Base-by-base conservation (phyloP, 1,140 invertebrate genomes). In the Ruditapes philippinarum region DNA sequence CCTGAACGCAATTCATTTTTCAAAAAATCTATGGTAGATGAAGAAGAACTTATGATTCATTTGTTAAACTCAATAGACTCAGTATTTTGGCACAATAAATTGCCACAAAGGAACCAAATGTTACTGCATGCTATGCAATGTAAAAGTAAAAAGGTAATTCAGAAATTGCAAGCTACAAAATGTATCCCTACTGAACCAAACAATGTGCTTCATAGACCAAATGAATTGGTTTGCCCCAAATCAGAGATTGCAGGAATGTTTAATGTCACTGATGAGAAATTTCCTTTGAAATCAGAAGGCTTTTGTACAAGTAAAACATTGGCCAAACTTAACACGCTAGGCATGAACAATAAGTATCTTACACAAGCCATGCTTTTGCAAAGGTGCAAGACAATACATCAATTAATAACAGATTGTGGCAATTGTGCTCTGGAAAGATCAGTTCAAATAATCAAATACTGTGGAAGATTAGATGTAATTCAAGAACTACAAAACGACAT, bases 291-390 rank as follows among this genome's bases (percentile, higher is more conserved):
- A 28, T 14, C 17, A 31, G 54, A 31, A 36, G 49, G 68, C 19
- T 92, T 90, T 78, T 42, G 33, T 31, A 14, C 28, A 0, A 25
- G 38, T 11, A 49, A 73, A 19, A 25, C 68, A 31, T 31, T 88
- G 14, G 33, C n/a, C 28, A 54, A 45, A 28, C 70, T 93, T 17
- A 22, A 33, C 5, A 7, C 42, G 0, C 83, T 92, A 12, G 91
- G 91, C 22, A 93, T 93, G 92, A 73, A 76, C 22, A 79, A 38
- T 49, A 74, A 92, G 54, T 76, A 54, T 40, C 42, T 93, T 22
- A 36, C 68, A 19, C 62, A 68, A 31, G 33, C 88, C 9, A 36
- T 88, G 33, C 33, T 93, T n/a, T 28, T 89, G 25, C 82, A 92
- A n/a, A 83, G 92, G 57, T 84, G 85, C 31, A 65, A 74, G 51